Evolutionary conservation across 2,888 invertebrate genomes (phyloP), one percentile per base, ranked within the genome.

Genomic region (Melanotus villosus): DNA sequence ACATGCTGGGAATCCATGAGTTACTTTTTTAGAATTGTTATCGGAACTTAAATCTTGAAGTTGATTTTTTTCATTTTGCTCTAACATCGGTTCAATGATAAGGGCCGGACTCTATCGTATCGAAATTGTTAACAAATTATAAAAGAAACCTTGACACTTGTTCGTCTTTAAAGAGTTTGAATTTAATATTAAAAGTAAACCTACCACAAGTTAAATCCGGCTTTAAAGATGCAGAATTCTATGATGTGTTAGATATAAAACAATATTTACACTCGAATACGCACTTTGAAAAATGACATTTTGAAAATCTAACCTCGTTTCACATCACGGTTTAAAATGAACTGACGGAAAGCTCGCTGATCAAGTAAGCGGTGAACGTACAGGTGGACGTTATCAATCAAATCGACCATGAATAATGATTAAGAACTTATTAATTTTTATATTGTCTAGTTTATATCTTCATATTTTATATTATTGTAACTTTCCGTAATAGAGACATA

Each of bases 261-360:
- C n/a, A n/a, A n/a, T n/a, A n/a, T n/a, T n/a, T n/a, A n/a, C n/a
- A n/a, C n/a, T n/a, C n/a, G n/a, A n/a, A n/a, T 16, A 18, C 18
- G 6, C 30, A 52, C 32, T 32, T 32, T 10, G 16, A 18, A 52
- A 34, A 34, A 2, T 32, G 52, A 52, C 52, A 52, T 52, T 18
- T 52, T 34, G 34, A 56, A 56, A 56, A 21, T 21, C 36, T 56
- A 56, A 56, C 56, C 56, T 56, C 26, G 38, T 10, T 56, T 52
- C 30, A 1, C 23, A 21, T 18, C 56, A n/a, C 38, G 56, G 56
- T 56, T 56, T 56, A n/a, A 56, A 21, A 14, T 7, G 19, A 12
- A 56, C 56, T 56, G 56, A 36, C 1, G 56, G 21, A 56, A 34
- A 56, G 36, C 38, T 19, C 56, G 56, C 36, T 14, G 4, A 21